These are phyloP conservation scores for Anas georgica DNA, from an alignment of 2,797 vertebrate species.

Conservation along the genomic window DNA sequence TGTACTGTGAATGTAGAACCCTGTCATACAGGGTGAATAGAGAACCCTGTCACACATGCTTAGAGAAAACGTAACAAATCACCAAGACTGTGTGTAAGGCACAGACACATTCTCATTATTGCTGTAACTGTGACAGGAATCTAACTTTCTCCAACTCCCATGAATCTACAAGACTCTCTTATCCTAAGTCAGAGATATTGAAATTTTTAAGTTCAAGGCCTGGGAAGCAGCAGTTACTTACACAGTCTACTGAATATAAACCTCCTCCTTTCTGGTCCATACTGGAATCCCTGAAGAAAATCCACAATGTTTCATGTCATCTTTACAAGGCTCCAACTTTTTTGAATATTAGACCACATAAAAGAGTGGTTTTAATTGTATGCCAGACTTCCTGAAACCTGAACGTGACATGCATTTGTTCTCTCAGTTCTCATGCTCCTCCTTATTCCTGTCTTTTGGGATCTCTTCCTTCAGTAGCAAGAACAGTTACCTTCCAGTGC, in stretches of 20 bases:
- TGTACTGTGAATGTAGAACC: accelerated
- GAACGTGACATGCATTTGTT: not conserved
- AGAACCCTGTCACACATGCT: not conserved
- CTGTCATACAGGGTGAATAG: not conserved
- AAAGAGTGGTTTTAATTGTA: not conserved
- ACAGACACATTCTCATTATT: not conserved
- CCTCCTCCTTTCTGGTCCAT: not conserved
- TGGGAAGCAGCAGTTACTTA: not conserved
- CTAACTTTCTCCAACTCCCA: not conserved
- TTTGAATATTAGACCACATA: not conserved
- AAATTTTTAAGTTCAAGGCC: not conserved
- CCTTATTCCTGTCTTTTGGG: not conserved
- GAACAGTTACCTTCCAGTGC: not conserved
- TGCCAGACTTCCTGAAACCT: not conserved
- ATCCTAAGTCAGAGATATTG: not conserved
- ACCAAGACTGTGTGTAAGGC: not conserved
- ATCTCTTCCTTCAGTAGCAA: not conserved
- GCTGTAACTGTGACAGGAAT: not conserved
- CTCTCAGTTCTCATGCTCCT: not conserved
- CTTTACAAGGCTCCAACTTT: not conserved
- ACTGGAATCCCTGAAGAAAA: not conserved
- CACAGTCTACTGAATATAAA: not conserved
- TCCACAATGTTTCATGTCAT: not conserved
- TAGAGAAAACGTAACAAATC: not conserved
- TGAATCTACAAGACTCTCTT: not conserved